Base-by-base conservation (phyloP, 35 echinoderm and acorn worm genomes). In the Lytechinus variegatus region DNA sequence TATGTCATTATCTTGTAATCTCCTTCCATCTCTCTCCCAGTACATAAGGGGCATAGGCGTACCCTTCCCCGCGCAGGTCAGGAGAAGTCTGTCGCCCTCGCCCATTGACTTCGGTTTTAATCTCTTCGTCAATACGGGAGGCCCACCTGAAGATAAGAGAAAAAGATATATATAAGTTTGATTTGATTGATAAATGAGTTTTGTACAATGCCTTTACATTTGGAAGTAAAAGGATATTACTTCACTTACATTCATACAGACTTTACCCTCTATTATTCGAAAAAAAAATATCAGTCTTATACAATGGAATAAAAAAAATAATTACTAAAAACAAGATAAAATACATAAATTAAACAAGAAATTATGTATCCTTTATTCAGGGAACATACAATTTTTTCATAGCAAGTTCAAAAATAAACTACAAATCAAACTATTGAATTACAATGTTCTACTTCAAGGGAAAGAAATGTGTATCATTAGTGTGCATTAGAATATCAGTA, bases 31-130 rank as follows among this genome's bases (percentile, higher is more conserved):
- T 57, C 92, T 93, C 92, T 55, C 55, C 92, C 92, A 93, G 10
- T 93, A 93, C 53, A 93, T 93, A 44, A 93, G 92, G 92, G 92
- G 92, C 27, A 27, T 93, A 1, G 92, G 92, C 28, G 54, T 93
- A 27, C 92, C 92, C 92, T 93, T 93, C 92, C 92, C 92, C 9
- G 54, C 53, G 8, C 92, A 93, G 13, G 92, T 93, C 4, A 54
- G 54, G 53, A 57, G 13, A 21, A 93, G 28, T 93, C 55, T 93
- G 8, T 93, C 54, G 9, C 92, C 92, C 92, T 93, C 53, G 3
- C 53, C 55, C 92, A 55, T 93, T 9, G 52, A 27, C 53, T 93
- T 93, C 3, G 88, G 27, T 54, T 90, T 90, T 90, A 90, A 52
- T 54, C 27, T 90, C 28, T 90, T 90, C 5, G 88, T 54, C 52